Evolutionary conservation across 1,140 invertebrate genomes (phyloP), one percentile per base, ranked within the genome.

Genomic region (Zaprionus capensis): DNA sequence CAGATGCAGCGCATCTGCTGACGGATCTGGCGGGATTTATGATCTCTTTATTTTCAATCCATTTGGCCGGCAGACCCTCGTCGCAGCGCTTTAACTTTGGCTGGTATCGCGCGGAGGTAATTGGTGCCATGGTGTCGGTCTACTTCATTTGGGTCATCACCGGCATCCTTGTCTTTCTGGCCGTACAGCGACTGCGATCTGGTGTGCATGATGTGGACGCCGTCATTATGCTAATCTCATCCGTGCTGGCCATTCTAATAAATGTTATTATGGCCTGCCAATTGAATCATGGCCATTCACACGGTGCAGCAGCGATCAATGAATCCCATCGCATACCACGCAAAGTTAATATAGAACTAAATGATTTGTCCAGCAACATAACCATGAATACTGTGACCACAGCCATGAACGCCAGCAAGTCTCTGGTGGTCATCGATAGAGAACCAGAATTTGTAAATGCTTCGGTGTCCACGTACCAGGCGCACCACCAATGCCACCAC

Each of bases 221-320:
- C 0, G 93, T 94, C 78, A 95, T 97, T 67, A 99, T 99, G 98
- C 93, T 98, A 78, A 94, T 98, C 41, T 97, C 97, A 4, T 96
- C 97, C 7, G 95, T 94, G 1, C 93, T 97, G 78, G 97, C 97
- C 0, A 96, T 99, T 36, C 86, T 94, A 15, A 95, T 98, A 73
- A 98, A 98, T 93, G 92, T 98, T n/a, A 93, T 91, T 55, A 99
- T 99, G 97, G 98, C 97, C 4, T 92, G 96, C 41, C 96, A 97
- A 1, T 93, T 99, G 55, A 93, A 92, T 11, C 95, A 95, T 76
- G 93, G 94, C 0, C 82, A 82, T 22, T 71, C 77, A 1, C 78
- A 86, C 46, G 22, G 44, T 4, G 41, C 53, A 0, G 0, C 12
- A 5, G 11, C 49, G 17, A n/a, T 2, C 15, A 12, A 5, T 4